Base-by-base conservation (phyloP, 2,797 vertebrate genomes). In the Notolepis coatsorum region DNA sequence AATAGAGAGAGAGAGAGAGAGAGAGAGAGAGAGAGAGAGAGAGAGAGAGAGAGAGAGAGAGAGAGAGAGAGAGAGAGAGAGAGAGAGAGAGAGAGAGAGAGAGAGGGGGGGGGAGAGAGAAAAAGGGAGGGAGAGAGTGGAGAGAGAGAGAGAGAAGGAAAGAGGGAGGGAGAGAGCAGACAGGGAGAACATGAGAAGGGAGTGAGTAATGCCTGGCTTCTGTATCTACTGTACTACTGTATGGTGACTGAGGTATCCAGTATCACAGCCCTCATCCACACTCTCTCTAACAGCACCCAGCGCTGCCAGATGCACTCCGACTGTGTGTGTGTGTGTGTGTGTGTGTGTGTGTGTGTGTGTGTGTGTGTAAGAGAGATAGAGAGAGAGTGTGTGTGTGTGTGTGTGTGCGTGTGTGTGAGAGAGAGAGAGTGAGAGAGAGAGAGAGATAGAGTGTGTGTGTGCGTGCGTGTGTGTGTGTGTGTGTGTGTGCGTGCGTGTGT, bases 201-300 rank as follows among this genome's bases (percentile, higher is more conserved):
- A 37, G 18, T n/a, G 5, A 23, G 0, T 8, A 23, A 10, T 23
- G 3, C 5, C 21, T 47, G 5, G 23, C 4, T 24, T 23, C 21
- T 23, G 5, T 3, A 50, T 33, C 3, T 18, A 17, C 15, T 50
- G n/a, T n/a, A n/a, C 7, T 31, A 31, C 47, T 10, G 15, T 41
- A 8, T 43, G 24, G n/a, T 64, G 45, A 20, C 33, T 48, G 50
- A 68, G 27, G 24, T 25, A 54, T 33, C 27, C 50, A 48, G 63
- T 68, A 65, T 53, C 59, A 39, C 41, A 65, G 42, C 20, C 51
- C 20, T 71, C 56, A 37, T 58, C 70, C 65, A n/a, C 47, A 31
- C 59, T 62, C 42, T 70, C 52, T 20, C 38, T 18, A 46, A 71
- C 2, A 5, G 65, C 68, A 84, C 88, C 75, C 73, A 75, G 88